Percentiles rank a stretch among this genome's conserved stretches.
Evolutionary conservation across 2,113 vertebrate species (phyloP).

Genomic region (Hippocampus abdominalis): DNA sequence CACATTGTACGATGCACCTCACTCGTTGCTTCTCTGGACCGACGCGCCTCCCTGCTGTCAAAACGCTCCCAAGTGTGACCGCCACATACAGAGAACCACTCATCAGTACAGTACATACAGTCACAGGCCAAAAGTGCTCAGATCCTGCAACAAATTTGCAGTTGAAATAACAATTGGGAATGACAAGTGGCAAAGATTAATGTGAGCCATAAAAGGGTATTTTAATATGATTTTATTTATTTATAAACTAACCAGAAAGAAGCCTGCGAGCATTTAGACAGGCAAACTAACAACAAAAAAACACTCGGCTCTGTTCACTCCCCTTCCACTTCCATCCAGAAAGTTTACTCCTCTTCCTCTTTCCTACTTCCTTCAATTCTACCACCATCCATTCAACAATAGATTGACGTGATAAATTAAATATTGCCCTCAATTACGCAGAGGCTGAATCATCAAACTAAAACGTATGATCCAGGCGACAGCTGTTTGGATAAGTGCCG

Average conservation of each 20-base stretch:
- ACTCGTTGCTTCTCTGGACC: slow-evolving; percentile 15
- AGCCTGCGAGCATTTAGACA: not conserved
- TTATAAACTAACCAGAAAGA: not conserved
- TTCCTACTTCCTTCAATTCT: not conserved
- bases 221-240: not conserved
- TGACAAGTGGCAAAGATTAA: too few relatives aligned
- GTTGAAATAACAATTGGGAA: too few relatives aligned
- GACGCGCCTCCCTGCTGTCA: slow-evolving; percentile 11
- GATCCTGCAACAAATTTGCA: not conserved
- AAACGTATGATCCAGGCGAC: not conserved
- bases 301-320: not conserved
- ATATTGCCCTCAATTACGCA: not conserved
- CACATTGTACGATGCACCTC: slow-evolving; percentile 21
- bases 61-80: slow-evolving; percentile 9
- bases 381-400: not conserved
- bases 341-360: not conserved
- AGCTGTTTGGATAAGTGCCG: not conserved
- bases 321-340: slow-evolving; percentile 6
- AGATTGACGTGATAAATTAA: not conserved
- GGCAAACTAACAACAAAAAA: not conserved
- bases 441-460: not conserved
- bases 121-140: not conserved
- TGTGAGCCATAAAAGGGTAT: too few relatives aligned
- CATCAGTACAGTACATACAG: not conserved
- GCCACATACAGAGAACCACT: not conserved